Conservation (phyloP, 2,113 vertebrate genomes). For the Vulpes ferrilata region DNA sequence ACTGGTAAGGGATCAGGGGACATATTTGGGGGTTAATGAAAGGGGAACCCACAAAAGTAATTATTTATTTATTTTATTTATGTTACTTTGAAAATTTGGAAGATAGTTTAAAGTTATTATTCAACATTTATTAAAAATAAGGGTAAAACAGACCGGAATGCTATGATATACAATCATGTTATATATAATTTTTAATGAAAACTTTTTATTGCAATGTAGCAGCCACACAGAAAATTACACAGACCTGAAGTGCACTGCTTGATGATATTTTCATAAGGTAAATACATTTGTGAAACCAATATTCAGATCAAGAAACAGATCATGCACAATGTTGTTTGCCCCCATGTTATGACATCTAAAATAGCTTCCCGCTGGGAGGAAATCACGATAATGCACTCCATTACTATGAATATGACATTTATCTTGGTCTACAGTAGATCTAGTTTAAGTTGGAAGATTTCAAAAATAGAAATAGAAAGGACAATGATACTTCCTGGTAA, state of each 20-base stretch:
- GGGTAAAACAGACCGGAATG: background rate
- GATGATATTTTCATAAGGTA: constrained; percentile 37
- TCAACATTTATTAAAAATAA: constrained; percentile 5
- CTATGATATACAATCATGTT: background rate
- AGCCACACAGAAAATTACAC: background rate
- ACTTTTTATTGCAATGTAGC: background rate
- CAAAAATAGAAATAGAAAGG: constrained; percentile 22
- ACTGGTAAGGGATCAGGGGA: background rate
- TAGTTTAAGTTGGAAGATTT: constrained; percentile 53
- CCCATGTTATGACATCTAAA: constrained; percentile 46
- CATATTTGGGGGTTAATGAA: background rate
- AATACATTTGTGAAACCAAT: background rate
- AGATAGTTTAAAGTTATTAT: constrained; percentile 22
- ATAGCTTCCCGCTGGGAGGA: constrained; percentile 54
- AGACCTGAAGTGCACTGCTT: background rate
- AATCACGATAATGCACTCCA: constrained; percentile 53
- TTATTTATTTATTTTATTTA: background rate
- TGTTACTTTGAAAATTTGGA: constrained; percentile 31
- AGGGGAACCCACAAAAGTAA: background rate
- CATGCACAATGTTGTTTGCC: background rate
- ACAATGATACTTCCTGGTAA: constrained; percentile 48
- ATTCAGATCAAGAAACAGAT: constrained; percentile 44
- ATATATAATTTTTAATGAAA: background rate
- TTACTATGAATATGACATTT: constrained; percentile 38
- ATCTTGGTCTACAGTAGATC: constrained; percentile 48